Evolutionary conservation across 2,797 vertebrate species (phyloP), one percentile per base, ranked within the genome.

Genomic region (Argyrosomus regius): DNA sequence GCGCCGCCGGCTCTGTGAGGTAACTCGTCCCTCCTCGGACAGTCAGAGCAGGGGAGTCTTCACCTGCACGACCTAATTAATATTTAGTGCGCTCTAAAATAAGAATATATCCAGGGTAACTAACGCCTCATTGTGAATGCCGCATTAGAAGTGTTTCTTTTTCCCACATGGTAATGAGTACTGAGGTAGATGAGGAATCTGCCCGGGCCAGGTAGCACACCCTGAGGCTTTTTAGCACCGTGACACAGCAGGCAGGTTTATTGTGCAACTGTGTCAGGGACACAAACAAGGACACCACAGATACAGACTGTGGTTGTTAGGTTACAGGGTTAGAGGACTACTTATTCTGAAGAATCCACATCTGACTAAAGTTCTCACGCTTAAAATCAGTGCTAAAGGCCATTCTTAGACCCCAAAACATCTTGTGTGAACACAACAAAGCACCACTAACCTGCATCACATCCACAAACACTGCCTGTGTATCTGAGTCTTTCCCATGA

Each of bases 131-230:
- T 63, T 31, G 76, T 52, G 28, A 52, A 13, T 62, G 77, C 45
- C 63, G 31, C 59, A 58, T 59, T 59, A 28, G n/a, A 35, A 18
- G 52, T 20, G 62, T 53, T 53, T 10, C 62, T 70, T 63, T 62
- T 68, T 64, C 43, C 3, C 68, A 24, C 41, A 60, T n/a, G 41
- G 35, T 14, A 31, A 67, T 53, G 22, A 64, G 24, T 20, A 57
- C 39, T 81, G 75, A 53, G 64, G 31, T 31, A 12, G 28, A 63
- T 53, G 65, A 73, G 88, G 93, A 95, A 94, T 94, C 92, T 88
- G 91, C 84, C 89, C 89, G 0, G 71, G 76, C 92, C 81, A 92
- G 92, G 88, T 90, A 79, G 80, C 86, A 93, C 91, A 88, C 92
- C 93, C 85, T 13, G 17, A 59, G 82, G 83, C 59, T 69, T 3